phyloP scores from a whole-genome alignment of 1,140 invertebrate genomes.

The Temnothorax longispinosus region DNA sequence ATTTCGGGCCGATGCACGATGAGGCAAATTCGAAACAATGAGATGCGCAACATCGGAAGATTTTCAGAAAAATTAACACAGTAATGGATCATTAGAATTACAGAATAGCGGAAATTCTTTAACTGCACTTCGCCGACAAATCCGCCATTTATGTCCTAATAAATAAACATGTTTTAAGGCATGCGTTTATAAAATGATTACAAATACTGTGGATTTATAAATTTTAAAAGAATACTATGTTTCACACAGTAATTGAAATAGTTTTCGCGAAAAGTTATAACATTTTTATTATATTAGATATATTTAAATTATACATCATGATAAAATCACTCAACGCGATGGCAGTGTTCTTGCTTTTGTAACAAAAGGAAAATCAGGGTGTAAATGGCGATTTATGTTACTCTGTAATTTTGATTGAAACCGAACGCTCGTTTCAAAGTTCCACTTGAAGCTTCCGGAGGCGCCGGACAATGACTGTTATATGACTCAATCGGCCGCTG shows the following conservation, averaged over 20 bases:
- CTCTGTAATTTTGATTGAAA: constrained; percentile 55
- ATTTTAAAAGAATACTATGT: not conserved
- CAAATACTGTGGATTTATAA: not conserved
- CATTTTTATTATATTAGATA: not conserved
- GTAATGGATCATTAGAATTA: constrained; percentile 32
- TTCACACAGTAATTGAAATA: not conserved
- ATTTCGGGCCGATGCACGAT: constrained; percentile 9
- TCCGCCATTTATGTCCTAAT: constrained; percentile 10
- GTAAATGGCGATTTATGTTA: constrained; percentile 9
- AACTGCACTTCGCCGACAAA: not conserved
- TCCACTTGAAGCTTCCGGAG: constrained; percentile 34
- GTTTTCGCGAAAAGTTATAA: not conserved
- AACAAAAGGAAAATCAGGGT: not conserved
- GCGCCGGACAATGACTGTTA: constrained; percentile 69
- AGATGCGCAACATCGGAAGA: constrained; percentile 53
- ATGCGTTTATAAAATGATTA: not conserved
- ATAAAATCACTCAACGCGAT: not conserved
- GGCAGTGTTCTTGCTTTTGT: not conserved
- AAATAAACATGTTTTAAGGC: not conserved
- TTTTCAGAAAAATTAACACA: not conserved
- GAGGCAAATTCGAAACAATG: constrained; percentile 4
- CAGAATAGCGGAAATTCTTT: constrained; percentile 23
- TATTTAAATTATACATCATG: not conserved
- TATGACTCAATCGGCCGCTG: constrained; percentile 71
- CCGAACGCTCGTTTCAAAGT: constrained; percentile 39